phyloP scores from a whole-genome alignment of 2,113 vertebrate species.

The Percopsis transmontana region DNA sequence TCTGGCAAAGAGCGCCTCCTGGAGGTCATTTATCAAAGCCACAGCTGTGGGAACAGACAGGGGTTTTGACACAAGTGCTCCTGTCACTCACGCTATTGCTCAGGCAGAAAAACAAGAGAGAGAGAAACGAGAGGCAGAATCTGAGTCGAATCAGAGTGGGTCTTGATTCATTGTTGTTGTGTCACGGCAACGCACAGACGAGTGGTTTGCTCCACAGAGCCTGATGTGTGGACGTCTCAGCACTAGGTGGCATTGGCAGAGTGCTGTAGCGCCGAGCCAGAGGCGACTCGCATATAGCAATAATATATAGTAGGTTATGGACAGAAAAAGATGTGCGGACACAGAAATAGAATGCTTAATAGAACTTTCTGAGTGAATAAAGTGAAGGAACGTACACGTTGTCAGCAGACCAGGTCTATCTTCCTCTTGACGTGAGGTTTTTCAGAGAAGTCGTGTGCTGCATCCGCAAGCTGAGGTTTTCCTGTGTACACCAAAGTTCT shows the following conservation, averaged over 20 bases:
- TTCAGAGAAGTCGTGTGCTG: background rate
- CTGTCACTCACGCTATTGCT: background rate
- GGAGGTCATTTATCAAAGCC: constrained; percentile 47
- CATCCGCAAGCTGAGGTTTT: constrained; percentile 59
- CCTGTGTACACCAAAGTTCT: constrained; percentile 26
- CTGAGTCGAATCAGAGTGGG: background rate
- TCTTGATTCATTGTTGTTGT: background rate
- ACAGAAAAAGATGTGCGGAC: background rate
- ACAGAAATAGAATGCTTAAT: background rate
- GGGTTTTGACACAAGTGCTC: background rate
- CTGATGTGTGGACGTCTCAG: constrained; percentile 52
- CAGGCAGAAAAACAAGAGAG: background rate
- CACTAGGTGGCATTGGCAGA: constrained; percentile 74
- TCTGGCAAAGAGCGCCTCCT: constrained; percentile 69
- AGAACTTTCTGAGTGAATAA: background rate
- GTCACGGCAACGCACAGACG: background rate
- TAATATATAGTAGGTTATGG: background rate
- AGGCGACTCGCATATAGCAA: no score
- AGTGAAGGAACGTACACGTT: background rate
- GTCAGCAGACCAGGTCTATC: constrained; percentile 10
- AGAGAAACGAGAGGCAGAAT: background rate
- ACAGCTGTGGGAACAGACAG: background rate
- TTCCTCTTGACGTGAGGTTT: constrained; percentile 63
- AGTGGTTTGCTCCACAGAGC: background rate
- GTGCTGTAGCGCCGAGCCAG: constrained; percentile 34